These are phyloP conservation scores for Brachionus rotundiformis DNA, from an alignment of 1,140 invertebrate genomes.

Conservation along the genomic window DNA sequence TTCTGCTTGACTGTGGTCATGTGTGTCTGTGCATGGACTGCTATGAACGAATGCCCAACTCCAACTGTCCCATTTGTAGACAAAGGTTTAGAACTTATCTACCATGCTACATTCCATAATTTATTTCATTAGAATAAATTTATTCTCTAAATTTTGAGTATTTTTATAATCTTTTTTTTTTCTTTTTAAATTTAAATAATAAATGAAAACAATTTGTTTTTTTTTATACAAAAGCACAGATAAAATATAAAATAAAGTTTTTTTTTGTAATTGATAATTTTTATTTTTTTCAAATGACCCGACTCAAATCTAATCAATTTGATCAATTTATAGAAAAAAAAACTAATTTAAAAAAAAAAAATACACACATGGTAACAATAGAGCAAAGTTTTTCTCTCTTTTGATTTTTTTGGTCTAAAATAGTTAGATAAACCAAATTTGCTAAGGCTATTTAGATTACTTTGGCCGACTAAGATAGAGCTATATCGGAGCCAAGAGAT, in stretches of 20 bases:
- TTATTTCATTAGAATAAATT: not conserved
- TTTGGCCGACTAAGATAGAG: not conserved
- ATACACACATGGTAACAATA: not conserved
- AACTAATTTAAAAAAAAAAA: not conserved
- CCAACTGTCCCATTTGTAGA: slow-evolving; percentile 48
- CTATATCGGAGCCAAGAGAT: slow-evolving; percentile 4
- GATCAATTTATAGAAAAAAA: not conserved
- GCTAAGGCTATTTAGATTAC: not conserved
- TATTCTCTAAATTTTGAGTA: not conserved
- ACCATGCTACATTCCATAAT: slow-evolving; percentile 45
- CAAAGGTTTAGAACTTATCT: slow-evolving; percentile 44
- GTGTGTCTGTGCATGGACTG: slow-evolving; percentile 51
- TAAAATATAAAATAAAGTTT: not conserved
- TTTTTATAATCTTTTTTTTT: not conserved
- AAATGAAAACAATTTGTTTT: slow-evolving; percentile 10
- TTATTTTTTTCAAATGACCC: not conserved
- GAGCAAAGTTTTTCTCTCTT: not conserved
- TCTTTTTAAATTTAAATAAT: not conserved
- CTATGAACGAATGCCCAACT: slow-evolving; percentile 39
- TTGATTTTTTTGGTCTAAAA: not conserved
- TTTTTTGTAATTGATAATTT: not conserved
- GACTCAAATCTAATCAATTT: not conserved
- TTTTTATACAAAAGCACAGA: not conserved
- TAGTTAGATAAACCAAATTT: not conserved
- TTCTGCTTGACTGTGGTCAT: slow-evolving; percentile 49